Evolutionary conservation across 2,888 invertebrate genomes (phyloP).

Genomic region (Tipula lateralis): DNA sequence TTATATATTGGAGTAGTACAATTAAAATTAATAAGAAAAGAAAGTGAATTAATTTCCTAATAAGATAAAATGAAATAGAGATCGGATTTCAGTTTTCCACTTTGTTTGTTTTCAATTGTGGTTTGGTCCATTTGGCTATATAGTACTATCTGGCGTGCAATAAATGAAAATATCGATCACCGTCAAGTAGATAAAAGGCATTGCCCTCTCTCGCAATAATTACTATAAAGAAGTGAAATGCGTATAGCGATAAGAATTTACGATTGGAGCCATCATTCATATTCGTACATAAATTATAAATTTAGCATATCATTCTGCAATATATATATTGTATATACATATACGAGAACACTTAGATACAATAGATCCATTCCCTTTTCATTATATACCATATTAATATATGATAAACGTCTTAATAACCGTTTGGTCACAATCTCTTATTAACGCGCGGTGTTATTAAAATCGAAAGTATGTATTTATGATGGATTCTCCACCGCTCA

Average conservation of each 20-base stretch:
- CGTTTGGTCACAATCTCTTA: neutral
- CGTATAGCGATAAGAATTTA: neutral
- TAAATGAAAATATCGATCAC: neutral
- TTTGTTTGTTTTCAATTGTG: neutral
- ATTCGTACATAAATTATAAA: neutral
- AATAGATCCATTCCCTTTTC: constrained; percentile 11
- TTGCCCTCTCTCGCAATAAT: neutral
- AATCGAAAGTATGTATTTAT: neutral
- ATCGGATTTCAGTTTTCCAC: neutral
- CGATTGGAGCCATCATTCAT: neutral
- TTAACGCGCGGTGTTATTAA: neutral
- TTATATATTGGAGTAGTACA: neutral
- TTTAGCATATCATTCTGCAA: neutral
- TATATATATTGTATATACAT: neutral
- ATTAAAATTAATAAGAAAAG: neutral
- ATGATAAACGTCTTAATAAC: neutral
- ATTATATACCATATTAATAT: too few species aligned
- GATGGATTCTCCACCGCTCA: neutral
- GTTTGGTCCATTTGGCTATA: neutral
- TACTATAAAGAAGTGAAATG: neutral
- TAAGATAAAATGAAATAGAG: neutral
- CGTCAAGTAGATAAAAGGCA: neutral
- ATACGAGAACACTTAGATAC: neutral
- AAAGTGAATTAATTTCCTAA: neutral
- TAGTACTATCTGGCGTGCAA: neutral